A percentile compares a stretch with the other conserved stretches of the same genome.
Conservation (phyloP, 2,888 invertebrate species). For the Drosophila hawaiiensis region DNA sequence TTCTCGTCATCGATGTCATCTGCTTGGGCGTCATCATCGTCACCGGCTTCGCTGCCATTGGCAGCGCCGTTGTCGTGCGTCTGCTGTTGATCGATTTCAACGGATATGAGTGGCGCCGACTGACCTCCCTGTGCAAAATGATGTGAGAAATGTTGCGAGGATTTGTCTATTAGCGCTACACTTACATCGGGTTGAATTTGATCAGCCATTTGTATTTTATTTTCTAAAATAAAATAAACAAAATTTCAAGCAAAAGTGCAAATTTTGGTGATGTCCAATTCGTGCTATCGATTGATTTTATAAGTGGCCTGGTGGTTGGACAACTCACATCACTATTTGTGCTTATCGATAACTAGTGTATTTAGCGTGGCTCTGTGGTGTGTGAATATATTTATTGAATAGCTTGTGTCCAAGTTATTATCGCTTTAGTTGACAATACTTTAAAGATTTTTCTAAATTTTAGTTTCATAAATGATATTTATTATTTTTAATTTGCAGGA, state of each 20-base stretch:
- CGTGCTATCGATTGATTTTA: conserved; percentile 29
- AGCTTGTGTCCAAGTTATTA: not conserved
- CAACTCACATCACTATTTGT: not conserved
- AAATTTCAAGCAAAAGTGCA: conserved; percentile 56
- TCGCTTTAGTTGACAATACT: not conserved
- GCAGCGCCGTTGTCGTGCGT: conserved; percentile 84
- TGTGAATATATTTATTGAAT: not conserved
- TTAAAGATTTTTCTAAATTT: not conserved
- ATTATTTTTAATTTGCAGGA: not conserved
- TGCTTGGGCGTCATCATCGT: conserved; percentile 34
- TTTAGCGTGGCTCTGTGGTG: conserved; percentile 20
- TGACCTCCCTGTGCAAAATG: conserved; percentile 54
- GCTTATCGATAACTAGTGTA: conserved; percentile 30
- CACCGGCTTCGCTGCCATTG: conserved; percentile 87
- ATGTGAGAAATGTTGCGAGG: not conserved
- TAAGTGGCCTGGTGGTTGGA: not conserved
- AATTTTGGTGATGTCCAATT: conserved; percentile 48
- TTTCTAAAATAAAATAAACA: conserved; percentile 49
- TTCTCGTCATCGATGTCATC: conserved; percentile 86
- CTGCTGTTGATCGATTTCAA: conserved; percentile 67
- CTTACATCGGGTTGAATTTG: conserved; percentile 77
- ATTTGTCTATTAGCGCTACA: not conserved
- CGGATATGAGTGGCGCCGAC: conserved; percentile 87
- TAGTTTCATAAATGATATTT: not conserved
- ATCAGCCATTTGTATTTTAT: conserved; percentile 74